These are phyloP conservation scores for Chironomus striatipennis DNA, from an alignment of 1,140 invertebrate species.

Conservation along the genomic window DNA sequence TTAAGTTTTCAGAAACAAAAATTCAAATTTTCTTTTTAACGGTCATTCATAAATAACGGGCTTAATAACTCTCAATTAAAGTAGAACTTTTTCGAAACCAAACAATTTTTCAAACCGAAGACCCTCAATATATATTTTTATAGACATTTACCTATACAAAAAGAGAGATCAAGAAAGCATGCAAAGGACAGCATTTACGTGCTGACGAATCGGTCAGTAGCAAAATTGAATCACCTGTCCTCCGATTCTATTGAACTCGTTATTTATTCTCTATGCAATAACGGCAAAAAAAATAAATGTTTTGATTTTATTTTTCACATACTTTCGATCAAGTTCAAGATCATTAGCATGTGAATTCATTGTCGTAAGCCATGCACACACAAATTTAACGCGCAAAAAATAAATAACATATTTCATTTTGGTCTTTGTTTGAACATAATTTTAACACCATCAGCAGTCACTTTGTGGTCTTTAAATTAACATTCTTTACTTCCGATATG, in stretches of 20 bases:
- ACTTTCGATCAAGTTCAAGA: not conserved
- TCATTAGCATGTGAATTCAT: not conserved
- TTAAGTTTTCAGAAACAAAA: too few relatives aligned
- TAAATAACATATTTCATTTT: not conserved
- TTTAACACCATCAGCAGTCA: not conserved
- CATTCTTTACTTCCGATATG: not conserved
- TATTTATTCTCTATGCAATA: not conserved
- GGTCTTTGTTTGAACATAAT: not conserved
- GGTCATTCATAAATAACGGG: too few relatives aligned
- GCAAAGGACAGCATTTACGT: not conserved
- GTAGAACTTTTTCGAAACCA: too few relatives aligned
- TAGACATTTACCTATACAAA: too few relatives aligned
- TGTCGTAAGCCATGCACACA: not conserved
- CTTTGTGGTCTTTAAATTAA: not conserved
- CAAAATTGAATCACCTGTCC: not conserved
- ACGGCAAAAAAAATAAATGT: not conserved
- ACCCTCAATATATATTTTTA: too few relatives aligned
- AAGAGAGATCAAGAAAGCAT: not conserved
- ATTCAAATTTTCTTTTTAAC: too few relatives aligned
- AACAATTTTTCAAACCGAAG: too few relatives aligned
- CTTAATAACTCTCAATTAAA: too few relatives aligned
- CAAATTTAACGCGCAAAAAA: not conserved
- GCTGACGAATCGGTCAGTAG: not conserved
- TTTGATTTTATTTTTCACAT: not conserved
- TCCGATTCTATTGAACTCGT: not conserved